These are phyloP conservation scores for Pachyseris speciosa DNA, from an alignment of 64 coral and sea anemone genomes.

Conservation along the genomic window DNA sequence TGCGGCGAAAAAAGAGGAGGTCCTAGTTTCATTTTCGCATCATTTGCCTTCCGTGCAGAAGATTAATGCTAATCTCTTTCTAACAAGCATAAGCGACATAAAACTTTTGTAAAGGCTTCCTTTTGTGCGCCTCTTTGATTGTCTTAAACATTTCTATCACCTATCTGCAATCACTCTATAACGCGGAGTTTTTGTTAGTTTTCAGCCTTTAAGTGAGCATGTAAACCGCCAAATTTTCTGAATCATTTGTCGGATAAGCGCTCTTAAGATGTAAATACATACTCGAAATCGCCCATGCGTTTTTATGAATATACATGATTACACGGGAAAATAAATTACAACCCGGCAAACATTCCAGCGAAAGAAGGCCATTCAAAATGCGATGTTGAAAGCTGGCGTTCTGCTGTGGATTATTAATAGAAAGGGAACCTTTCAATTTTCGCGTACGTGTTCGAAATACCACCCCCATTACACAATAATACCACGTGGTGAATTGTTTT, in stretches of 20 bases:
- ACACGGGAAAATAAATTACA: background rate
- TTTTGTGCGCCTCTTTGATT: slow-evolving; percentile 36
- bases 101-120: slow-evolving; percentile 14
- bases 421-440: slow-evolving; percentile 8
- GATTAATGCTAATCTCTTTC: slow-evolving; percentile 39
- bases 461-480: background rate
- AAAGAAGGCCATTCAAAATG: background rate
- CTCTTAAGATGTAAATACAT: slow-evolving; percentile 21
- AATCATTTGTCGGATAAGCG: slow-evolving; percentile 28
- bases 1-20: slow-evolving; percentile 10
- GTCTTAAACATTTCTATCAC: background rate
- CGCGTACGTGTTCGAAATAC: background rate
- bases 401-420: background rate
- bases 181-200: background rate
- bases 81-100: background rate
- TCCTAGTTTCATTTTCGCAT: background rate
- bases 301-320: background rate
- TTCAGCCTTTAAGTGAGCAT: slow-evolving; percentile 30
- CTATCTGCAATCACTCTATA: slow-evolving; percentile 10
- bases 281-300: slow-evolving; percentile 11
- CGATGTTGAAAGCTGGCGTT: slow-evolving; percentile 2
- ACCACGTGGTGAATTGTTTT: slow-evolving; percentile 40
- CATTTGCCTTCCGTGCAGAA: slow-evolving; percentile 33
- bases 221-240: slow-evolving; percentile 38
- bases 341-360: background rate